Percentiles rank a stretch among this genome's conserved stretches.
These are phyloP conservation scores for Agelastica alni DNA, from an alignment of 2,888 invertebrate genomes.

Conservation along the genomic window DNA sequence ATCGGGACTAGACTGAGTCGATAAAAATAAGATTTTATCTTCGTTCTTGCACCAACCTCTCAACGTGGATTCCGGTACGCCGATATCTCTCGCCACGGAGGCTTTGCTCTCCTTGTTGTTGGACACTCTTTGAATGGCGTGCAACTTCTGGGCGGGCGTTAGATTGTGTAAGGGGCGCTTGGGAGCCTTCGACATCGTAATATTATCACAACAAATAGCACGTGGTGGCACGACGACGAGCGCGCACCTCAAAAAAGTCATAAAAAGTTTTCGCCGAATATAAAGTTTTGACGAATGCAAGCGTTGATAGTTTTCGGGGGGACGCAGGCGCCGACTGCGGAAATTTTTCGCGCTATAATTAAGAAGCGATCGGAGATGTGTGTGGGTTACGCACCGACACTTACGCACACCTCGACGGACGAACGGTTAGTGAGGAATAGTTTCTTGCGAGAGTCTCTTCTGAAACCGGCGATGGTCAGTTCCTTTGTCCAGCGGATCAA, in stretches of 20 bases:
- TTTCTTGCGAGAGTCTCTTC: conserved; percentile 48
- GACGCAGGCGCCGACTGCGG: conserved; percentile 36
- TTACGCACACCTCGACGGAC: conserved; percentile 35
- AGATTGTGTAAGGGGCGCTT: conserved; percentile 80
- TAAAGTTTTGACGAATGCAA: conserved; percentile 50
- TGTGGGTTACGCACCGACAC: too few relatives aligned
- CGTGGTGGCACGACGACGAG: conserved; percentile 47
- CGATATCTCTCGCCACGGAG: conserved; percentile 82
- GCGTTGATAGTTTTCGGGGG: conserved; percentile 15
- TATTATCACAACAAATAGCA: conserved; percentile 34
- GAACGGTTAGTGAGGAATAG: conserved; percentile 42
- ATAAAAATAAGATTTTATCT: conserved; percentile 73
- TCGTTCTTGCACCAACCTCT: conserved; percentile 89
- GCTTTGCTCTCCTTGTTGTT: conserved; percentile 86
- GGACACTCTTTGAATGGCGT: conserved; percentile 80
- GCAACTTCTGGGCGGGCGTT: conserved; percentile 77
- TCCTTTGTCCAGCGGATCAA: conserved; percentile 59
- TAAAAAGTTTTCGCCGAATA: conserved; percentile 46
- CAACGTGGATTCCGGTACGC: conserved; percentile 83
- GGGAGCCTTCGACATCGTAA: conserved; percentile 66
- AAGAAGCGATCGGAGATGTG: conserved; percentile 52
- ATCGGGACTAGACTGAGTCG: conserved; percentile 72
- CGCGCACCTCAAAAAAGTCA: conserved; percentile 52
- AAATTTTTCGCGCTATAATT: conserved; percentile 30
- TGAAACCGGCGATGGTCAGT: conserved; percentile 61